phyloP scores from a whole-genome alignment of 1,140 invertebrate genomes.

The Lepidotrigona ventralis region DNA sequence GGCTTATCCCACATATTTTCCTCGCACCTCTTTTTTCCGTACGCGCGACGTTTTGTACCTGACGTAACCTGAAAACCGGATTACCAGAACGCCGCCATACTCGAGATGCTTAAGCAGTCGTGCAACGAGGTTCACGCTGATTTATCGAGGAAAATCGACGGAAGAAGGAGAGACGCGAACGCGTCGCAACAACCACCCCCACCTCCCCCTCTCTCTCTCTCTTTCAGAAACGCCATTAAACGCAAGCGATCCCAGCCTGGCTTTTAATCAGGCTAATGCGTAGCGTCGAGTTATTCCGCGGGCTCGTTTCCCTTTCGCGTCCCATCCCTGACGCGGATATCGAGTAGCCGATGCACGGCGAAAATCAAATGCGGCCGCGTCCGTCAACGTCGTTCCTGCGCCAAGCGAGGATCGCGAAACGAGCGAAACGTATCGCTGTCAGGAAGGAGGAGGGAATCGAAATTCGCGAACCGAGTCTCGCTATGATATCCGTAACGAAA shows the following conservation, averaged over 20 bases:
- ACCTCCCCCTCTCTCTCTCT: no score
- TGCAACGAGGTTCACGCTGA: no score
- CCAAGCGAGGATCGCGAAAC: neutral
- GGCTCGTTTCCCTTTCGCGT: constrained; percentile 29
- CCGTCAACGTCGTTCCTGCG: constrained; percentile 11
- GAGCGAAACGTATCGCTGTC: neutral
- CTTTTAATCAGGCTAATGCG: constrained; percentile 54
- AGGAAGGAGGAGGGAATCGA: constrained; percentile 34
- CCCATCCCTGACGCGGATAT: neutral
- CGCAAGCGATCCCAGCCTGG: constrained; percentile 9
- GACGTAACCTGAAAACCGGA: constrained; percentile 43
- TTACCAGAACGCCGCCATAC: neutral
- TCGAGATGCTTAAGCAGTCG: neutral
- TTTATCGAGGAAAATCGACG: constrained; percentile 14
- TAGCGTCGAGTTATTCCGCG: constrained; percentile 34
- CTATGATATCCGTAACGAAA: neutral
- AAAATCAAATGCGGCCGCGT: constrained; percentile 25
- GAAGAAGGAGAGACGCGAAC: neutral
- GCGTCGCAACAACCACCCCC: neutral
- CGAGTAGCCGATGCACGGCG: neutral
- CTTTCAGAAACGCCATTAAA: constrained; percentile 16
- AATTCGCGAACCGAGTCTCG: neutral
- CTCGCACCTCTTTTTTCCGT: neutral
- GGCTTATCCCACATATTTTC: neutral
- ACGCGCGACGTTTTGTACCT: constrained; percentile 30